These are phyloP conservation scores for Meteorus sp. DNA, from an alignment of 1,140 invertebrate genomes.

Conservation along the genomic window DNA sequence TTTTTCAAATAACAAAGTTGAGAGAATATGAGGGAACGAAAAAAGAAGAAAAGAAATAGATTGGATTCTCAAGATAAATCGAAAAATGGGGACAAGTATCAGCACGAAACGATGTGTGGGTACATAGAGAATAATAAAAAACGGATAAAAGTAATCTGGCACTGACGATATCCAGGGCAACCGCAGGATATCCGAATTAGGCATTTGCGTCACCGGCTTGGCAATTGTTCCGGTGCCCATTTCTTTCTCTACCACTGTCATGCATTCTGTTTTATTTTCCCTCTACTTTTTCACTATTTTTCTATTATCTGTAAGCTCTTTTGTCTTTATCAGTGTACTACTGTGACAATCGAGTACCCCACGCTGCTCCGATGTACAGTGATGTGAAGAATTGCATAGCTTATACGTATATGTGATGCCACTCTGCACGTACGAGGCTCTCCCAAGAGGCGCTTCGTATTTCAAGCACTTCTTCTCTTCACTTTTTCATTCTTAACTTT, in stretches of 20 bases:
- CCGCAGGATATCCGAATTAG: slow-evolving; percentile 39
- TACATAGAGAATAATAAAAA: background rate
- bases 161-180: slow-evolving; percentile 27
- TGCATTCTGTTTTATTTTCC: too few relatives aligned
- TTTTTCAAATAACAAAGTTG: background rate
- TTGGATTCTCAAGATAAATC: background rate
- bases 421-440: background rate
- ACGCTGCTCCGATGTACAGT: background rate
- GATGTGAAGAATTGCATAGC: slow-evolving; percentile 5
- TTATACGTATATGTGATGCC: background rate
- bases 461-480: slow-evolving; percentile 3
- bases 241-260: too few relatives aligned
- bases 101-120: too few relatives aligned
- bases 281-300: background rate
- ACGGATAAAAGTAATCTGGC: slow-evolving; percentile 6
- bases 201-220: slow-evolving; percentile 32
- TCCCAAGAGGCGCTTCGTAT: slow-evolving; percentile 10
- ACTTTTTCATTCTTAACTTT: background rate
- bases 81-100: slow-evolving; percentile 3
- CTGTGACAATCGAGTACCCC: background rate
- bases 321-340: slow-evolving; percentile 1
- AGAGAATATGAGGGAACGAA: background rate
- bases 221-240: slow-evolving; percentile 35
- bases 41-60: too few relatives aligned
- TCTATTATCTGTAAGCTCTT: background rate